Conservation (phyloP, 1,140 invertebrate genomes). For the Elymnias hypermnestra region DNA sequence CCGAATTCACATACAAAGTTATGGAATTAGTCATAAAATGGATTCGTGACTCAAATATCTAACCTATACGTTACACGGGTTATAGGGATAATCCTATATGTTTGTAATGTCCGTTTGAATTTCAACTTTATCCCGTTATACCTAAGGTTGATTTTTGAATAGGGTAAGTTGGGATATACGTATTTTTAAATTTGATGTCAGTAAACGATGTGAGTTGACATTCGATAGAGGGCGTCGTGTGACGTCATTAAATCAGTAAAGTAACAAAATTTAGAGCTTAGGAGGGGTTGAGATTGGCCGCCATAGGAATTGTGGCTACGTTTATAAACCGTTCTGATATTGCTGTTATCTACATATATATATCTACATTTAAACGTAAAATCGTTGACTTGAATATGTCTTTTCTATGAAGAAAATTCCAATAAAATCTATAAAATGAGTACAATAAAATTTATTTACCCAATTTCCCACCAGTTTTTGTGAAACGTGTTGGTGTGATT, state of each 20-base stretch:
- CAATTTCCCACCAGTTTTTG: too few relatives aligned
- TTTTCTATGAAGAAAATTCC: too few relatives aligned
- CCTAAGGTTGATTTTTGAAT: conserved; percentile 16
- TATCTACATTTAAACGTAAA: too few relatives aligned
- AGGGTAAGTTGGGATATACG: neutral
- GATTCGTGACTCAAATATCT: conserved; percentile 73
- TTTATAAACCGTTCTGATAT: conserved; percentile 2
- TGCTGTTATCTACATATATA: too few relatives aligned
- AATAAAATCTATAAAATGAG: too few relatives aligned
- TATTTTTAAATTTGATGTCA: conserved; percentile 9
- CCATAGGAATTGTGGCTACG: conserved; percentile 9
- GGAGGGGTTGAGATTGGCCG: conserved; percentile 40
- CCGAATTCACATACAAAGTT: conserved; percentile 73
- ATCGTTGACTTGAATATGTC: too few relatives aligned
- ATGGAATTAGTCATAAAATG: conserved; percentile 76
- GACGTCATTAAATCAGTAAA: conserved; percentile 73
- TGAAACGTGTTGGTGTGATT: too few relatives aligned
- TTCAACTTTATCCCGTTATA: conserved; percentile 1
- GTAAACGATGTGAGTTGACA: conserved; percentile 58
- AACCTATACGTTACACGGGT: conserved; percentile 48
- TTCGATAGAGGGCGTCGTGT: conserved; percentile 68
- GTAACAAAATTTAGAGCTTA: conserved; percentile 62
- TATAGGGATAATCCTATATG: neutral
- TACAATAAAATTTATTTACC: too few relatives aligned
- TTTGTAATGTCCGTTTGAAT: neutral